Conservation (phyloP, 1,140 invertebrate genomes). For the Theocolax elegans region DNA sequence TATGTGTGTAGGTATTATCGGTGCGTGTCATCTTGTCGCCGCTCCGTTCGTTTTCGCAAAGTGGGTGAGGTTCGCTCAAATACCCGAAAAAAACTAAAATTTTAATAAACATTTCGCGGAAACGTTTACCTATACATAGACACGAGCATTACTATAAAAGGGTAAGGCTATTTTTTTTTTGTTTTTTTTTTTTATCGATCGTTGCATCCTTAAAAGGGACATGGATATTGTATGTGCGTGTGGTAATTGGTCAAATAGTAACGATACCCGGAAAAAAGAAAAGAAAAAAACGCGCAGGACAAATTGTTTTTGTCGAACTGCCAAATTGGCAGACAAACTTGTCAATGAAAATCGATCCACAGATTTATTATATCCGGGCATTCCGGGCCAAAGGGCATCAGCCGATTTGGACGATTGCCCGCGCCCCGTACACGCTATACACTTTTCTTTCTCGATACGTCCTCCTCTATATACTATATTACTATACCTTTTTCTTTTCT, state of each 20-base stretch:
- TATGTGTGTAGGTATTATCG: not conserved
- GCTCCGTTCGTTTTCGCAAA: not conserved
- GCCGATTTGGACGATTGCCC: conserved; percentile 58
- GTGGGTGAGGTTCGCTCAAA: conserved; percentile 11
- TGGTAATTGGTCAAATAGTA: too few species aligned
- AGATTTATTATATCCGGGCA: conserved; percentile 45
- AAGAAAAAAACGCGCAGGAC: too few species aligned
- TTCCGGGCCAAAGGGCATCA: conserved; percentile 61
- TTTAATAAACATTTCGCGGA: too few species aligned
- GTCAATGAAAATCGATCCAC: conserved; percentile 63
- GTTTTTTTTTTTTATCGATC: too few species aligned
- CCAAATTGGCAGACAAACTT: conserved; percentile 56
- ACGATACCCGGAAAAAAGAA: not conserved
- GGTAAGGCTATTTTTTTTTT: conserved; percentile 6
- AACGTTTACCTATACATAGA: too few species aligned
- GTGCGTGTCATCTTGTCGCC: not conserved
- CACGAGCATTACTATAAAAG: not conserved
- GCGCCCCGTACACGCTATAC: not conserved
- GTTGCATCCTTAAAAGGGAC: too few species aligned
- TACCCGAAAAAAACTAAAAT: too few species aligned
- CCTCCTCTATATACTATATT: too few species aligned
- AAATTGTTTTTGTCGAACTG: conserved; percentile 27
- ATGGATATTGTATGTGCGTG: too few species aligned
- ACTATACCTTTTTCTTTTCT: too few species aligned
- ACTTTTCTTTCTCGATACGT: not conserved